Conservation (phyloP, 2,797 vertebrate genomes). For the Hylomyscus alleni region DNA sequence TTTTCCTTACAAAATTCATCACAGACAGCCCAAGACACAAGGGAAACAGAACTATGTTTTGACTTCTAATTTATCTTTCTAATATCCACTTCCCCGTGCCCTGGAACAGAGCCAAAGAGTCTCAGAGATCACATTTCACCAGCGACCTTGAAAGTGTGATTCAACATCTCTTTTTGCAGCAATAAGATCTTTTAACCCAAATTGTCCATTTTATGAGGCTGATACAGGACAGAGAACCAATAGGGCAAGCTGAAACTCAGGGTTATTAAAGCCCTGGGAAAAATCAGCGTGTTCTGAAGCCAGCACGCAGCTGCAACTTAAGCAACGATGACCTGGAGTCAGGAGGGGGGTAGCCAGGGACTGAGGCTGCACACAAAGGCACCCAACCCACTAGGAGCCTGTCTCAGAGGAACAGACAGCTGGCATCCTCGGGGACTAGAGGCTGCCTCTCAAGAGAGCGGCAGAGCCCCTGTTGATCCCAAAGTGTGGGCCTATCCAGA, state of each 20-base stretch:
- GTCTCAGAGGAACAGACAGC: background rate
- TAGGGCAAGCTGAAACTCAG: conserved; percentile 66
- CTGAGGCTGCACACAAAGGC: conserved; percentile 24
- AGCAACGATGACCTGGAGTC: conserved; percentile 64
- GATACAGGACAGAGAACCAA: conserved; percentile 69
- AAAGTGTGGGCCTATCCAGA: background rate
- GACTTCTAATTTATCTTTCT: conserved; percentile 85
- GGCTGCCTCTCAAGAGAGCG: background rate
- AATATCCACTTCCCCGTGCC: conserved; percentile 71
- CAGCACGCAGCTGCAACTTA: conserved; percentile 63
- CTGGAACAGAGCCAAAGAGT: conserved; percentile 85
- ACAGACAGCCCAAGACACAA: conserved; percentile 73
- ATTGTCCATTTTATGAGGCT: conserved; percentile 81
- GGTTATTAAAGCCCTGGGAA: conserved; percentile 73
- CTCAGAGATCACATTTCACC: conserved; percentile 89
- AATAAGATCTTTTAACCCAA: conserved; percentile 86
- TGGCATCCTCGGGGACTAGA: background rate
- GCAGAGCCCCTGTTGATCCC: background rate
- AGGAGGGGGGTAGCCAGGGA: conserved; percentile 64
- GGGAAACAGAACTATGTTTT: conserved; percentile 83
- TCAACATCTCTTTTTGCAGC: conserved; percentile 84
- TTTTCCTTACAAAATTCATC: conserved; percentile 76
- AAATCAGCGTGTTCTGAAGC: conserved; percentile 73
- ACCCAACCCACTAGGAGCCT: background rate
- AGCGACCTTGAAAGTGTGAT: conserved; percentile 88